phyloP scores from a whole-genome alignment of 2,797 vertebrate species.

The Alfaro cultratus region DNA sequence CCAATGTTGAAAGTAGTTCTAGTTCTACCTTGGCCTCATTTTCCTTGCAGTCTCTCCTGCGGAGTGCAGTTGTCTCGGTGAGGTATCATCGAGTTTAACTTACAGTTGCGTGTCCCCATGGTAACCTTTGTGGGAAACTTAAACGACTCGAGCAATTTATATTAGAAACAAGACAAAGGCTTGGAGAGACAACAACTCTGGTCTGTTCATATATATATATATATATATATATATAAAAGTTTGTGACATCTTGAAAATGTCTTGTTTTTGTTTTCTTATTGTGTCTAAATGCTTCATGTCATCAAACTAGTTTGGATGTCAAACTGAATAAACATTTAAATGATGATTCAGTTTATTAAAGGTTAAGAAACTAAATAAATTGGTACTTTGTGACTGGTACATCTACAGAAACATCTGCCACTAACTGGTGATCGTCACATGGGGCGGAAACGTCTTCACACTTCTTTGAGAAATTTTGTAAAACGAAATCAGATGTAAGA shows the following conservation, averaged over 20 bases:
- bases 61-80: background rate
- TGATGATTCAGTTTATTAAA: background rate
- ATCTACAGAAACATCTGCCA: background rate
- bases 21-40: slow-evolving; percentile 19
- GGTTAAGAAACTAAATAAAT: background rate
- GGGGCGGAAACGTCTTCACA: background rate
- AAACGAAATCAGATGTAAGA: background rate
- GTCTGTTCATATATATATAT: background rate
- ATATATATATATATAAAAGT: too few relatives aligned
- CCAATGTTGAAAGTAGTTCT: slow-evolving; percentile 12
- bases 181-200: background rate
- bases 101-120: background rate
- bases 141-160: background rate
- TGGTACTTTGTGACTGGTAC: background rate
- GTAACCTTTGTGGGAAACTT: background rate
- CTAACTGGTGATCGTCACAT: background rate
- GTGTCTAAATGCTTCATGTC: background rate
- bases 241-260: too few relatives aligned
- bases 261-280: too few relatives aligned
- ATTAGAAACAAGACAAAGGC: background rate
- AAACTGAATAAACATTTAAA: background rate
- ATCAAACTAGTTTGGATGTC: background rate
- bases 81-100: background rate
- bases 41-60: background rate
- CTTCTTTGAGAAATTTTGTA: background rate